Base-by-base conservation (phyloP, 1,140 invertebrate species). In the Whitmania pigra region DNA sequence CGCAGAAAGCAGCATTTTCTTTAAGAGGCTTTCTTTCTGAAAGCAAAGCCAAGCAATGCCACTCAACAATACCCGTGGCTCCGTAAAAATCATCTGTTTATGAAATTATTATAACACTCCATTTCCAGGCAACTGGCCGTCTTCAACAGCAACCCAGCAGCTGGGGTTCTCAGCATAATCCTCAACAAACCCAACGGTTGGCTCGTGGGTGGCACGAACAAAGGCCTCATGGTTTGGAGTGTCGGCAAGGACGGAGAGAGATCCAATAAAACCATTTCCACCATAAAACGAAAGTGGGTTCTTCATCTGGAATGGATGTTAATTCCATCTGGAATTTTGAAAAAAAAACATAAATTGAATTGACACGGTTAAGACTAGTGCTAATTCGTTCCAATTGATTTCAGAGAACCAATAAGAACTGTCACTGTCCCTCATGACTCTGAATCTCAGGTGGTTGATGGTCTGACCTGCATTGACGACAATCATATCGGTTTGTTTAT, bases 81-180 rank as follows among this genome's bases (percentile, higher is more conserved):
- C n/a, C n/a, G 6, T 36, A 57, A 20, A 57, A 20, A 5, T 57
- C 20, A 57, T n/a, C 43, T 13, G 2, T 29, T 18, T 25, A 40
- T 25, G 31, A 68, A 29, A 40, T 17, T 53, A 49, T n/a, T 49
- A 9, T 40, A 7, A 49, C 20, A 43, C 27, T 54, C 15, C 53
- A 3, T n/a, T 53, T 70, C n/a, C 69, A 70, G 69, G 27, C 69
- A 70, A n/a, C 53, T 70, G 25, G n/a, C 49, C 3, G n/a, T 70
- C 53, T 53, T 70, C 53, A 22, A 22, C n/a, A 70, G 36, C 36
- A 70, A 70, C n/a, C 69, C 69, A 0, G 22, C 43, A n/a, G 18
- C 69, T 7, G 6, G n/a, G 1, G 9, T 70, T 13, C 20, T 54
- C 31, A 70, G 53, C 43, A 11, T 70, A 18, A 18, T 70, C 49